phyloP scores from a whole-genome alignment of 2,888 invertebrate species.

The Phragmatobia fuliginosa region DNA sequence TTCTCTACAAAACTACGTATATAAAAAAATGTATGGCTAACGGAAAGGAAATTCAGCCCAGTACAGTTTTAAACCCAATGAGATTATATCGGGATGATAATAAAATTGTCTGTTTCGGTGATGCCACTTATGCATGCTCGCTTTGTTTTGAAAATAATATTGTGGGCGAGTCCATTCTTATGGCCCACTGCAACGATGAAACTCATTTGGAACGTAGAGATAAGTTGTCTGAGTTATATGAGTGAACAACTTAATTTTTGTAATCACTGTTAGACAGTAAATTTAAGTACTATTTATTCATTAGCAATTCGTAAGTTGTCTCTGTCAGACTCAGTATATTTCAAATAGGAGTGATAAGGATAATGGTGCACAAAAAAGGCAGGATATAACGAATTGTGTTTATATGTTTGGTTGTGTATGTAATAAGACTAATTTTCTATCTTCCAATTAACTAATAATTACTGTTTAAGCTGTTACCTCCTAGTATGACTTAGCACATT shows the following conservation, averaged over 20 bases:
- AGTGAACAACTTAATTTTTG: slow-evolving; percentile 28
- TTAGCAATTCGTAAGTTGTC: neutral
- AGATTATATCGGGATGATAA: slow-evolving; percentile 81
- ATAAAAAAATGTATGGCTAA: slow-evolving; percentile 76
- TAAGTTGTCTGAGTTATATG: slow-evolving; percentile 65
- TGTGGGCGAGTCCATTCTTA: slow-evolving; percentile 76
- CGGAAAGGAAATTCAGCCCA: slow-evolving; percentile 79
- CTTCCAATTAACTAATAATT: slow-evolving; percentile 11
- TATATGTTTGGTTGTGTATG: slow-evolving; percentile 12
- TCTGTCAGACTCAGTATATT: neutral
- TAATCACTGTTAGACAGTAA: neutral
- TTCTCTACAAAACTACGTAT: slow-evolving; percentile 79
- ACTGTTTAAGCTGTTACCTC: neutral
- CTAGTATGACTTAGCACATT: slow-evolving; percentile 9
- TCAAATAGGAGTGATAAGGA: slow-evolving; percentile 5
- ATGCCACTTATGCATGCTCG: slow-evolving; percentile 78
- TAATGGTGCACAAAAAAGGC: neutral
- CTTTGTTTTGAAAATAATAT: slow-evolving; percentile 79
- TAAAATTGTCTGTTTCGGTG: slow-evolving; percentile 82
- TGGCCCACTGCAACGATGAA: slow-evolving; percentile 71
- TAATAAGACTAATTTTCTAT: slow-evolving; percentile 30
- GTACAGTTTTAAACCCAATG: slow-evolving; percentile 80
- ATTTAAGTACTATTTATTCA: slow-evolving; percentile 3
- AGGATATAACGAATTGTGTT: neutral
- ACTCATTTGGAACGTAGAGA: slow-evolving; percentile 69